Percentiles rank a stretch among this genome's conserved stretches.
These are phyloP conservation scores for Hycleus phaleratus DNA, from an alignment of 1,140 invertebrate genomes.

Conservation along the genomic window DNA sequence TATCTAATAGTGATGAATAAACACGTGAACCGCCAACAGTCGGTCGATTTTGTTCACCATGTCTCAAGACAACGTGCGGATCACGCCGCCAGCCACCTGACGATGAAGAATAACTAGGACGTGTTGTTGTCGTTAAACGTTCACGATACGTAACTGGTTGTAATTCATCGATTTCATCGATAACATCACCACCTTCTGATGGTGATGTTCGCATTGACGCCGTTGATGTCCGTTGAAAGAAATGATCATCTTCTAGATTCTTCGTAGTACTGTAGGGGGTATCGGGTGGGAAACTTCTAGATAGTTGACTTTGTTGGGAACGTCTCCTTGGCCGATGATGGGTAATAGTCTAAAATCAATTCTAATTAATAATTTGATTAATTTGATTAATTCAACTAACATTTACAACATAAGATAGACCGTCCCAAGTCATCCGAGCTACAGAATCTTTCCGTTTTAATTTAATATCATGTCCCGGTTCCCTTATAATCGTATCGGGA, in stretches of 20 bases:
- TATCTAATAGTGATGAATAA: slow-evolving; percentile 56
- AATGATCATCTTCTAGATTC: slow-evolving; percentile 33
- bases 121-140: neutral
- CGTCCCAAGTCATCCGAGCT: slow-evolving; percentile 50
- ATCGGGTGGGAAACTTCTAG: slow-evolving; percentile 48
- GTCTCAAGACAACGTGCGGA: slow-evolving; percentile 26
- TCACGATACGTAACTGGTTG: slow-evolving; percentile 6
- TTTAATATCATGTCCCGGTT: slow-evolving; percentile 15
- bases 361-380: no score
- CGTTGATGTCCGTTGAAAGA: slow-evolving; percentile 30
- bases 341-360: slow-evolving; percentile 43
- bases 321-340: slow-evolving; percentile 41
- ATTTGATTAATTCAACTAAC: slow-evolving; percentile 43
- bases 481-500: slow-evolving; percentile 44
- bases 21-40: slow-evolving; percentile 54
- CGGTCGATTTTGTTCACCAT: slow-evolving; percentile 36
- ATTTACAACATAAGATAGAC: slow-evolving; percentile 56
- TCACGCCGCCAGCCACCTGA: slow-evolving; percentile 24
- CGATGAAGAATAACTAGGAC: neutral
- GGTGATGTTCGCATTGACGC: slow-evolving; percentile 21
- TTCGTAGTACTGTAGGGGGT: slow-evolving; percentile 27
- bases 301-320: slow-evolving; percentile 45
- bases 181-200: slow-evolving; percentile 17
- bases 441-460: slow-evolving; percentile 49
- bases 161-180: slow-evolving; percentile 15